Conservation (phyloP, 2,113 vertebrate species). For the Sterrhoptilus dennistouni region DNA sequence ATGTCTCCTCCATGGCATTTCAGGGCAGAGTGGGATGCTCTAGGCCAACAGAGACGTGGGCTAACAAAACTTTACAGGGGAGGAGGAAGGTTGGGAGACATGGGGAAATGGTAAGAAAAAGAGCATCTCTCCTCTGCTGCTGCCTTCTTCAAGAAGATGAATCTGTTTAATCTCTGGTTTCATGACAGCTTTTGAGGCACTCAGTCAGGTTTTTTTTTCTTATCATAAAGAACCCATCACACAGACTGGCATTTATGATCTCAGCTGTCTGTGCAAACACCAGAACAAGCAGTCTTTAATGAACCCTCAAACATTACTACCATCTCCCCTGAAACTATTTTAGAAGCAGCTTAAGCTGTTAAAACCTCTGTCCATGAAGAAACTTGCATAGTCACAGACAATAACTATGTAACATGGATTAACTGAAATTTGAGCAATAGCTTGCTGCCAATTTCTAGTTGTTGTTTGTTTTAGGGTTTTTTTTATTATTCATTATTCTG, state of each 20-base stretch:
- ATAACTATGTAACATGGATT: not conserved
- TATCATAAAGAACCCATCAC: slow-evolving; percentile 33
- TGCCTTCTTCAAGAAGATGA: slow-evolving; percentile 18
- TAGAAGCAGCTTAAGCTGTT: slow-evolving; percentile 39
- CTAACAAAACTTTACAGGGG: not conserved
- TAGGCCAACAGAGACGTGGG: not conserved
- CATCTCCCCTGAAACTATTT: slow-evolving; percentile 27
- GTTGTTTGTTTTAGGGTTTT: too few species aligned
- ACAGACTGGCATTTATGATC: slow-evolving; percentile 64
- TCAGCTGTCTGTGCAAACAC: slow-evolving; percentile 62
- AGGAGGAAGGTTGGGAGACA: not conserved
- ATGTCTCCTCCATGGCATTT: not conserved
- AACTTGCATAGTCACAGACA: not conserved
- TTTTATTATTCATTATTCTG: not conserved
- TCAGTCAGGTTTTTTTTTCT: slow-evolving; percentile 13
- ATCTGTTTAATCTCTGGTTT: slow-evolving; percentile 55
- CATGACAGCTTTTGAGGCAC: slow-evolving; percentile 60
- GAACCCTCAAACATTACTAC: slow-evolving; percentile 60
- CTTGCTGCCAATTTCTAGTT: not conserved
- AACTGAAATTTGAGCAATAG: not conserved
- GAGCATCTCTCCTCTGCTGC: not conserved
- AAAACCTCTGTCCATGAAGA: slow-evolving; percentile 46
- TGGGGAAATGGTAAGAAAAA: not conserved
- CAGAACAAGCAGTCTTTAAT: slow-evolving; percentile 66
- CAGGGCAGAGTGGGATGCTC: not conserved